Base-by-base conservation (phyloP, 2,888 invertebrate species). In the Ophion obscuratus region DNA sequence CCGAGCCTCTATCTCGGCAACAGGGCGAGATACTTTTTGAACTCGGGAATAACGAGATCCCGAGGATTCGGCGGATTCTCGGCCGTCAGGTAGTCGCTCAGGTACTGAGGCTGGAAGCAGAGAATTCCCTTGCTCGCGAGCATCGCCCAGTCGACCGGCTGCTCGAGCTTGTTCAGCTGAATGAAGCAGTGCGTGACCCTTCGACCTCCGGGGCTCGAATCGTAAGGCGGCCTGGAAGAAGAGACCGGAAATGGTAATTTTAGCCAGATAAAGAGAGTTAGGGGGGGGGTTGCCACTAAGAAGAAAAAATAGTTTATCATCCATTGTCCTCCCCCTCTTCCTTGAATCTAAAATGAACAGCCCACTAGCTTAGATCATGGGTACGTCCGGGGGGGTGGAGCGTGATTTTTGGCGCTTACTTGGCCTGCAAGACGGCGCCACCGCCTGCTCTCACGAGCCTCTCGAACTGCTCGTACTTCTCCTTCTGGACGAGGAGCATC, bases 391-490 rank as follows among this genome's bases (percentile, higher is more conserved):
- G 14, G 11, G 11, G 14, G 3, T 27, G 9, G 7, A 71, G 17
- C 5, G 17, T 5, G 14, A 2, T 40, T 40, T 4, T 9, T 57
- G 11, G 59, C n/a, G 70, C 3, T 94, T 90, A 96, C 96, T 94
- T 95, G 0, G 95, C 95, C 53, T 96, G 95, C 0, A 97, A 94
- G 36, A 97, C 96, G 0, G 91, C 91, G 0, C 98, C 98, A 0
- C 96, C 97, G 0, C 98, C 98, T 0, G 98, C 97, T 78, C 95
- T 95, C 61, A 98, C 95, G 0, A 99, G 96, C 83, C 97, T 94
- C 14, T 95, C 95, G 87, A 97, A 96, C 89, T 96, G 96, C 40
- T 95, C 95, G 74, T 95, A 95, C 89, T 96, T 95, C 59, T 95
- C 95, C 9, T 95, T 93, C 24, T 96, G 95, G 81, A 97, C 95